Base-by-base conservation (phyloP, 2,797 vertebrate species). In the Manis javanica region DNA sequence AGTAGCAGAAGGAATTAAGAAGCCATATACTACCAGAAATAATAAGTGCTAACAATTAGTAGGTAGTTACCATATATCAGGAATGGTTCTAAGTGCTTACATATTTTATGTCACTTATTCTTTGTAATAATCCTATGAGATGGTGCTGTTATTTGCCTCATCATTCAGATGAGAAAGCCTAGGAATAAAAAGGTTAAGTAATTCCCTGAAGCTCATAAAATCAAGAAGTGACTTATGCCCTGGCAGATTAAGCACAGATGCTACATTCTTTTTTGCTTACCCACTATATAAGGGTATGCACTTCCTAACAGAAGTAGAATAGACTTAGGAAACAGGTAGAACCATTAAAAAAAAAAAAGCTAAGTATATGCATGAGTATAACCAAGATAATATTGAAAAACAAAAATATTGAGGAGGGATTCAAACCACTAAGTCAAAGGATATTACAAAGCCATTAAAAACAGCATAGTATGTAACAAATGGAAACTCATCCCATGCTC, bases 1-100 rank as follows among this genome's bases (percentile, higher is more conserved):
- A 88, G 7, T 74, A 74, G 77, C 10, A 87, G 46, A 91, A 93
- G 24, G 31, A 95, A 81, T 63, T 63, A 77, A 57, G 83, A 79
- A 96, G 18, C 57, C 2, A 39, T 23, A 79, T 7, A 64, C 37
- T 57, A 91, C 23, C n/a, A 84, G 42, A 91, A 39, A 82, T 46
- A 79, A 42, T 61, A 71, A 74, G 31, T 51, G 6, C 46, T 75
- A 74, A 75, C 9, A 53, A 82, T 63, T 49, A 88, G 10, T 5
- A 11, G 23, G 12, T 29, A 18, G 26, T 66, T 82, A 78, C 7
- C 5, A 74, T 15, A 3, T n/a, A 64, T n/a, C 19, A 88, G 49
- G 24, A 84, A 71, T 86, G 19, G 24, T 68, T 72, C 42, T 78
- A 72, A 88, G 21, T 29, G 13, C 63, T 61, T 89, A 66, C 31